Base-by-base conservation (phyloP, 2,113 vertebrate genomes). In the Oryzias melastigma region DNA sequence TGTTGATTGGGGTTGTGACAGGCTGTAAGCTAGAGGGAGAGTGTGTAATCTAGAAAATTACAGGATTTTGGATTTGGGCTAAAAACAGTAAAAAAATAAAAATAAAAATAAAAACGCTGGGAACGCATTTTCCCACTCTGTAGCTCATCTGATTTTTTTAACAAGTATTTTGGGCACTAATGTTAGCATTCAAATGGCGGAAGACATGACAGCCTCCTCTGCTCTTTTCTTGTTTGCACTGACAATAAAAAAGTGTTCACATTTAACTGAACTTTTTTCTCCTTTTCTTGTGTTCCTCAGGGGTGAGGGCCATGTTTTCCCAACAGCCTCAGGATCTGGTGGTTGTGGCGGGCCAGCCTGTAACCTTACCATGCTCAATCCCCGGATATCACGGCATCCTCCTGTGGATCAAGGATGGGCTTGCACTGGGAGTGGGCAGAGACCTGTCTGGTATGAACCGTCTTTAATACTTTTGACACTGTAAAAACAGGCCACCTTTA, bases 281-380 rank as follows among this genome's bases (percentile, higher is more conserved):
- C 14, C 18, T 51, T 42, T 58, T 64, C 22, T 48, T 73, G 58
- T 42, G 20, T 53, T 52, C 2, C 48, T 22, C 58, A 99, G 96
- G 94, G n/a, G 91, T 85, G 45, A 88, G 90, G 0, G 93, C 94
- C 48, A 93, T 94, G 87, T 99, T 99, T 88, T 94, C 93, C 15
- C 95, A 97, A 88, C 95, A 98, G 84, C 97, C 97, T 4, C 94
- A 98, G 85, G 97, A 99, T 89, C 90, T 97, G 86, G 96, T 98
- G 62, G 96, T 97, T 82, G 92, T 98, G 12, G 95, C 95, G 0
- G 97, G 97, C 40, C 95, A 98, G 87, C 95, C 94, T 0, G 96
- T 96, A 82, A 98, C 96, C 0, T 89, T 98, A 72, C 93, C 94
- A 1, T 99, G 97, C 1, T 93, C 95, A 56, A 97, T 98, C 78